These are phyloP conservation scores for Ophioninae sp. DNA, from an alignment of 2,888 invertebrate species.

Conservation along the genomic window DNA sequence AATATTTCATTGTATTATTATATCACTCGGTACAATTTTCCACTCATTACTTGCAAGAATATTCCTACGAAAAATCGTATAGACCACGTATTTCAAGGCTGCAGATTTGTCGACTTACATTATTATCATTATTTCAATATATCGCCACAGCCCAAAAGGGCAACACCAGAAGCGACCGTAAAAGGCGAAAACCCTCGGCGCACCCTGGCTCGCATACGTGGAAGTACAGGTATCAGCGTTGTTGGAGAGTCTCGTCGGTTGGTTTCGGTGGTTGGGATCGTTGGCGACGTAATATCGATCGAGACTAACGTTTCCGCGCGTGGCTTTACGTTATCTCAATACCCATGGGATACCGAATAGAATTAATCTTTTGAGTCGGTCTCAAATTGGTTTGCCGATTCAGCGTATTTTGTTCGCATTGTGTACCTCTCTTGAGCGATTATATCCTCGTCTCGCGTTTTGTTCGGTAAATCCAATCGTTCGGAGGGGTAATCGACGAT, in stretches of 20 bases:
- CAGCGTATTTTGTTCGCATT: slow-evolving; percentile 20
- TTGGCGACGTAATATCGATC: slow-evolving; percentile 56
- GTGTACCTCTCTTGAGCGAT: neutral
- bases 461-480: slow-evolving; percentile 8
- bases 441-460: neutral
- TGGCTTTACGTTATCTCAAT: neutral
- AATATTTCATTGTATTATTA: too few species aligned
- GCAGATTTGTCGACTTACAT: too few species aligned
- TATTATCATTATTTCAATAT: too few species aligned
- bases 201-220: neutral
- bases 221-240: slow-evolving; percentile 5
- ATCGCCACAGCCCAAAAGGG: too few species aligned
- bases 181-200: neutral
- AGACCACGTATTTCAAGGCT: too few species aligned
- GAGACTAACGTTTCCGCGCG: slow-evolving; percentile 13
- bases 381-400: slow-evolving; percentile 36
- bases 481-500: neutral
- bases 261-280: slow-evolving; percentile 26
- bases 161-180: neutral
- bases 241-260: slow-evolving; percentile 26
- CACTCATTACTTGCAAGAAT: too few species aligned
- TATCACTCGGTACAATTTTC: too few species aligned
- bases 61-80: too few species aligned
- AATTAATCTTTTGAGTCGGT: neutral
- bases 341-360: neutral